Evolutionary conservation across 2,888 invertebrate species (phyloP).

Genomic region (Cantharis rustica): DNA sequence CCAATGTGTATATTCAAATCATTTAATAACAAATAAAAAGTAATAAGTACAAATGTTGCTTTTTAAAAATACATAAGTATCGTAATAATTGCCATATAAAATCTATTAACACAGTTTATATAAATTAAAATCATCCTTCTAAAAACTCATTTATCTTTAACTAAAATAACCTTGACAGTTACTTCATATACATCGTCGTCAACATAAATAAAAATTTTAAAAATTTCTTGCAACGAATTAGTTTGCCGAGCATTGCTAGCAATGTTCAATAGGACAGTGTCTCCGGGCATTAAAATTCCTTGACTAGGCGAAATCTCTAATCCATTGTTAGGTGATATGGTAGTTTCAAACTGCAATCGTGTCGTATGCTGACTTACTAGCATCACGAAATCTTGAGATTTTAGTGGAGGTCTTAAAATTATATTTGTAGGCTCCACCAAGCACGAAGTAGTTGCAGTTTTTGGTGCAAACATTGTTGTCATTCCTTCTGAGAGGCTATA

Average conservation of each 20-base stretch:
- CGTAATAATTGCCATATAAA: background rate
- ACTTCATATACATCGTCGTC: slow-evolving; percentile 44
- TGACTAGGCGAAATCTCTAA: slow-evolving; percentile 21
- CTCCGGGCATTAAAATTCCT: slow-evolving; percentile 35
- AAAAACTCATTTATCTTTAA: background rate
- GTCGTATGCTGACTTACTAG: slow-evolving; percentile 13
- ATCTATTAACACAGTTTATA: slow-evolving; percentile 31
- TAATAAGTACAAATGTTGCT: background rate
- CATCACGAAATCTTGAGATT: slow-evolving; percentile 23
- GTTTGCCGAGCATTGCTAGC: slow-evolving; percentile 33
- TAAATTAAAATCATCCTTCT: background rate
- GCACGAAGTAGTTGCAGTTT: slow-evolving; percentile 12
- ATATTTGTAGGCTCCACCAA: slow-evolving; percentile 27
- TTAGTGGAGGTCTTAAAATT: slow-evolving; percentile 23
- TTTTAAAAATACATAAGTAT: background rate
- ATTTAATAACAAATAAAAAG: background rate
- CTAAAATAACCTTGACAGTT: slow-evolving; percentile 40
- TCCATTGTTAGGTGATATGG: background rate
- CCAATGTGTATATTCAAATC: background rate
- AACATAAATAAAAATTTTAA: slow-evolving; percentile 41
- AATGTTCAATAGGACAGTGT: slow-evolving; percentile 38
- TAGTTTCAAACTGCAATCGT: slow-evolving; percentile 27
- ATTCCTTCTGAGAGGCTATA: slow-evolving; percentile 45
- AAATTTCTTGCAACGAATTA: slow-evolving; percentile 20
- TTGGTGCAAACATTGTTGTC: slow-evolving; percentile 16